phyloP scores from a whole-genome alignment of 2,888 invertebrate genomes.

The Melieria picta region DNA sequence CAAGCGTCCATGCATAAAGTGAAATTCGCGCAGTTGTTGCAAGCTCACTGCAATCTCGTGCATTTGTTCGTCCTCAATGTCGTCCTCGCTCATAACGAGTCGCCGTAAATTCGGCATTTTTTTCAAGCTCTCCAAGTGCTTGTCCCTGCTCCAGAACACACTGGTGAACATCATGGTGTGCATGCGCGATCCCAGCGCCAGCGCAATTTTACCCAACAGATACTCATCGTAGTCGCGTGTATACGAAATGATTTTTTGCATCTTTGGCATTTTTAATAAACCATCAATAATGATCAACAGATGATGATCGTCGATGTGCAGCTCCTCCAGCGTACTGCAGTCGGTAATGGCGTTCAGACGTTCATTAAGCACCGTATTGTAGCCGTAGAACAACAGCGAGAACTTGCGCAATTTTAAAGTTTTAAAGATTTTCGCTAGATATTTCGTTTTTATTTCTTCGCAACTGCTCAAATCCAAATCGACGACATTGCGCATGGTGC shows the following conservation, averaged over 20 bases:
- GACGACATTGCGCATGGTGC: conserved; percentile 36
- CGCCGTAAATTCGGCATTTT: conserved; percentile 39
- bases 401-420: conserved; percentile 43
- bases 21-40: conserved; percentile 45
- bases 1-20: conserved; percentile 36
- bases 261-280: conserved; percentile 36
- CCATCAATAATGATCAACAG: conserved; percentile 35
- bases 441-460: conserved; percentile 30
- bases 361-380: conserved; percentile 11
- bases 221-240: conserved; percentile 39
- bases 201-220: conserved; percentile 36
- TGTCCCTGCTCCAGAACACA: conserved; percentile 40
- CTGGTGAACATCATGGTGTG: conserved; percentile 43
- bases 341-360: conserved; percentile 27
- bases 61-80: conserved; percentile 41
- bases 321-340: conserved; percentile 44
- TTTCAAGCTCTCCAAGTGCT: conserved; percentile 6
- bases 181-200: conserved; percentile 26
- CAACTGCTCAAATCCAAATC: conserved; percentile 44
- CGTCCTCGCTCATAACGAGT: conserved; percentile 43
- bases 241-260: conserved; percentile 40
- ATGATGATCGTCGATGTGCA: conserved; percentile 46
- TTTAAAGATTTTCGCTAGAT: conserved; percentile 33
- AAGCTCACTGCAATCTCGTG: conserved; percentile 34
- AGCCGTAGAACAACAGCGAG: conserved; percentile 40